phyloP scores from a whole-genome alignment of 2,888 invertebrate species.

The Choristoneura rosaceana region DNA sequence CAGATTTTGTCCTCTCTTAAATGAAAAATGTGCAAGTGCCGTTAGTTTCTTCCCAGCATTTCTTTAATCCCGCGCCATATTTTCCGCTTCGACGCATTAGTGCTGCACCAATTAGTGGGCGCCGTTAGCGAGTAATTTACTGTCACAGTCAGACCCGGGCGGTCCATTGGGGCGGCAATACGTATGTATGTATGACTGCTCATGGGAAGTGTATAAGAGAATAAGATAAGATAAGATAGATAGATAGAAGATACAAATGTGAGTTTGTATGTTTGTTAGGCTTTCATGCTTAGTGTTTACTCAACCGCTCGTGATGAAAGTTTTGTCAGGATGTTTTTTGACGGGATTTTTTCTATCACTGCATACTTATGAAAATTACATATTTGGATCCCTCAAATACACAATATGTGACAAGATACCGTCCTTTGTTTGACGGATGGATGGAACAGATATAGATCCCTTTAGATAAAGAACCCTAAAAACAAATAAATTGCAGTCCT shows the following conservation, averaged over 20 bases:
- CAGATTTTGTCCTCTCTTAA: not conserved
- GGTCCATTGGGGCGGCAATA: conserved; percentile 28
- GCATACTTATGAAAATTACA: too few relatives aligned
- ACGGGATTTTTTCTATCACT: too few relatives aligned
- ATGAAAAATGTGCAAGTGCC: not conserved
- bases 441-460: too few relatives aligned
- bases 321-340: too few relatives aligned
- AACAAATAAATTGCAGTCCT: not conserved
- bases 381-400: too few relatives aligned
- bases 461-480: not conserved
- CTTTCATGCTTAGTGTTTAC: too few relatives aligned
- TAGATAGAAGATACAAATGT: too few relatives aligned
- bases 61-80: conserved; percentile 52
- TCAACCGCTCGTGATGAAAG: too few relatives aligned
- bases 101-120: conserved; percentile 73
- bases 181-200: conserved; percentile 3
- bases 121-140: conserved; percentile 78
- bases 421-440: too few relatives aligned
- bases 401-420: too few relatives aligned
- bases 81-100: conserved; percentile 67
- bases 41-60: conserved; percentile 17
- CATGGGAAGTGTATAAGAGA: not conserved
- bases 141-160: conserved; percentile 68
- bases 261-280: too few relatives aligned
- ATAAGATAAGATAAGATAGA: too few relatives aligned